phyloP scores from a whole-genome alignment of 2,113 vertebrate genomes.

The Puffinus mauretanicus region DNA sequence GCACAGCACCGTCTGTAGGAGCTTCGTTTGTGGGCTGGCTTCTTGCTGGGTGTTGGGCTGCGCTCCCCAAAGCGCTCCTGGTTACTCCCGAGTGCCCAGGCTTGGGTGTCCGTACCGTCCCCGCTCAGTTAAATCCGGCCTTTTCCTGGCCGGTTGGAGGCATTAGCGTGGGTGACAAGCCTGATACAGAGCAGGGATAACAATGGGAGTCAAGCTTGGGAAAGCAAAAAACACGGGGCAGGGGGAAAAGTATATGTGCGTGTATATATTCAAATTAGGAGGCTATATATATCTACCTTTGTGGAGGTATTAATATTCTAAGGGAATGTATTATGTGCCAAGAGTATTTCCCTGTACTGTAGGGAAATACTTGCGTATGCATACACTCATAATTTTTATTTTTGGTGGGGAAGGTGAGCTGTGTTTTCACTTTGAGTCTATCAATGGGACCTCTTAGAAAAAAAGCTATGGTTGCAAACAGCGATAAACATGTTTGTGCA shows the following conservation, averaged over 20 bases:
- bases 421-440: not conserved
- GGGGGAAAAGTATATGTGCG: accelerated
- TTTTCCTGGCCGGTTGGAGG: not conserved
- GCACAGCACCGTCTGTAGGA: accelerated
- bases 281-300: not conserved
- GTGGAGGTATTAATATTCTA: not conserved
- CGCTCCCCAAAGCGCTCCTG: accelerated
- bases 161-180: not conserved
- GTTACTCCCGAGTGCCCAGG: not conserved
- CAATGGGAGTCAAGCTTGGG: not conserved
- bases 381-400: not conserved
- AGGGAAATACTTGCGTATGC: not conserved
- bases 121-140: not conserved
- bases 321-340: not conserved
- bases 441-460: not conserved
- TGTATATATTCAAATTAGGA: not conserved
- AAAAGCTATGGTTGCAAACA: not conserved
- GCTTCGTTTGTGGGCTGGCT: not conserved
- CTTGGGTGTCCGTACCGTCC: not conserved
- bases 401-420: not conserved
- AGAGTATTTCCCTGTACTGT: not conserved
- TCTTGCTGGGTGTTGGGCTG: not conserved
- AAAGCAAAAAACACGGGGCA: not conserved
- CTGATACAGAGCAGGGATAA: not conserved
- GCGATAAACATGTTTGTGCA: accelerated